Conservation (phyloP, 2,888 invertebrate genomes). For the Cantharis flavilabris region DNA sequence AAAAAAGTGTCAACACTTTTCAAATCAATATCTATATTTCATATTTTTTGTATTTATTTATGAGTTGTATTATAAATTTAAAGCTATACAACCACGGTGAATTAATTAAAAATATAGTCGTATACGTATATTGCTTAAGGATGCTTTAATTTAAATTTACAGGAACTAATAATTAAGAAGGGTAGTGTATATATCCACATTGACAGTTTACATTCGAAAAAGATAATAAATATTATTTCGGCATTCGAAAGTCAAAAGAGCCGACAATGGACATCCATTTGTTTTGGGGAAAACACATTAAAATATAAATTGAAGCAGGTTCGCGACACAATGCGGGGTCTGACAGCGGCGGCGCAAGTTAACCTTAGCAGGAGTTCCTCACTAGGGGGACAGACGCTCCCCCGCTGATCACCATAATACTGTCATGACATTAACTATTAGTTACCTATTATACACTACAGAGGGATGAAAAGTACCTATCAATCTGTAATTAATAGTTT, state of each 20-base stretch:
- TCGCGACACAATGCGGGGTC: constrained; percentile 55
- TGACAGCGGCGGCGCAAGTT: constrained; percentile 39
- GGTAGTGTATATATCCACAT: constrained; percentile 49
- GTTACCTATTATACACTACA: constrained; percentile 53
- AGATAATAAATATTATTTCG: constrained; percentile 54
- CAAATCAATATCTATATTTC: neutral
- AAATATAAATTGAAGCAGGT: constrained; percentile 56
- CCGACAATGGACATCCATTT: constrained; percentile 55
- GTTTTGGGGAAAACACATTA: constrained; percentile 57
- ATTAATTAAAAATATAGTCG: constrained; percentile 1
- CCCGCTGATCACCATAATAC: constrained; percentile 51
- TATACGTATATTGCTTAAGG: neutral
- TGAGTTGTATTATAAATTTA: neutral
- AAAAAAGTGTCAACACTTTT: constrained; percentile 10
- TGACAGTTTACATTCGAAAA: constrained; percentile 53
- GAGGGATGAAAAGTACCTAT: constrained; percentile 50
- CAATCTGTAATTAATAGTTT: constrained; percentile 53
- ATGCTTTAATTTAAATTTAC: constrained; percentile 17
- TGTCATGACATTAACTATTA: constrained; percentile 55
- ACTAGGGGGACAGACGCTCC: constrained; percentile 37
- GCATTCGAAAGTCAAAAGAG: constrained; percentile 51
- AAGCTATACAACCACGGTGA: neutral
- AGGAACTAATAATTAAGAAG: constrained; percentile 38
- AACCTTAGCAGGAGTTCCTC: constrained; percentile 35
- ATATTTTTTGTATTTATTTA: neutral